Evolutionary conservation across 2,888 invertebrate species (phyloP), one percentile per base, ranked within the genome.

Genomic region (Trisateles emortualis): DNA sequence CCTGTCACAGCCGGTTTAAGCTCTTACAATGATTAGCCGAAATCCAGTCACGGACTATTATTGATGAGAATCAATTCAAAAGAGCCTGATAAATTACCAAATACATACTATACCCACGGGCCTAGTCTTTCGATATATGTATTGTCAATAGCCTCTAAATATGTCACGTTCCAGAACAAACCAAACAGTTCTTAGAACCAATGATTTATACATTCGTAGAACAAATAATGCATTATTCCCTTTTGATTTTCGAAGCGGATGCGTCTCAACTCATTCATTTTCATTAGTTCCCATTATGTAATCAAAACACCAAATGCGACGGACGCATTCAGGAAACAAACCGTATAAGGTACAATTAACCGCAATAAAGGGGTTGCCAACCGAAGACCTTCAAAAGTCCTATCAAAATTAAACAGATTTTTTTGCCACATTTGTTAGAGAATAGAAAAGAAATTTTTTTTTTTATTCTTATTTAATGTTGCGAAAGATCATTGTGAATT

Each of bases 391-490:
- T 57, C 66, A 68, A 62, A 67, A 59, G 56, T 68, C 61, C 59
- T 71, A 69, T 74, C 68, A 69, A 76, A 75, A 77, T 71, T 60
- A 74, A 78, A 74, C 68, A 64, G 73, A 72, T 72, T 76, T 73
- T 75, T 74, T 64, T 61, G n/a, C 66, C 73, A 68, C 66, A 79
- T 84, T 84, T 76, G 77, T 76, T 59, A 65, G 64, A 67, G 64
- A 76, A 64, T 64, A 72, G 78, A 73, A 74, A 81, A 79, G 73
- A 81, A 79, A 81, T 84, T 77, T 83, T 81, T 74, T 74, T 77
- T 81, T 81, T 78, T 81, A 79, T 79, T 69, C 74, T 64, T 69
- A 74, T 68, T 70, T 82, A 82, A 83, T 77, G 76, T 81, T 75
- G 73, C 77, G 65, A 74, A 74, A 78, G 76, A 76, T 68, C 70